These are phyloP conservation scores for Syngnathoides biaculeatus DNA, from an alignment of 2,113 vertebrate genomes.

Conservation along the genomic window DNA sequence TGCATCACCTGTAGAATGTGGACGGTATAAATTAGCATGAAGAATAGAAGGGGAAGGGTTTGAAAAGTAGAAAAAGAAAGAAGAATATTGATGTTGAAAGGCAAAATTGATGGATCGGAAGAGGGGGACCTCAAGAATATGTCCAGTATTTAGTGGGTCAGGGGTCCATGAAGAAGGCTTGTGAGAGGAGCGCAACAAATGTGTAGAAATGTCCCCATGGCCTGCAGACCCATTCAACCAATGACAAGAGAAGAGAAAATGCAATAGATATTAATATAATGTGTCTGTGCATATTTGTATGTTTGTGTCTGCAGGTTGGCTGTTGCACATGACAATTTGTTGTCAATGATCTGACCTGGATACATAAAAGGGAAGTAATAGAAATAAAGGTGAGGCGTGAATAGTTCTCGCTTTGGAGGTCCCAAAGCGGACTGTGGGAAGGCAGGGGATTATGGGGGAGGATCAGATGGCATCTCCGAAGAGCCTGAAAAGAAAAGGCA, in stretches of 20 bases:
- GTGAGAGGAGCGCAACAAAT: conserved; percentile 84
- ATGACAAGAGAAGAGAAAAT: conserved; percentile 78
- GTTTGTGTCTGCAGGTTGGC: too few relatives aligned
- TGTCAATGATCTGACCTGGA: too few relatives aligned
- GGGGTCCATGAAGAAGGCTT: conserved; percentile 82
- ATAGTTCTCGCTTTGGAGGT: conserved; percentile 89
- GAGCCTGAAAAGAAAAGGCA: conserved; percentile 2
- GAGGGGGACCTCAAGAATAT: too few relatives aligned
- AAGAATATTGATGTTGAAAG: background rate
- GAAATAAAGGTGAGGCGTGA: conserved; percentile 74
- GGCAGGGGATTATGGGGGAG: conserved; percentile 90
- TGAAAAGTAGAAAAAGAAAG: background rate
- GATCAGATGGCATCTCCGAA: conserved; percentile 86
- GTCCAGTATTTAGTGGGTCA: conserved; percentile 5
- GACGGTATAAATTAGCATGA: conserved; percentile 24
- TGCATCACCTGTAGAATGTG: conserved; percentile 37
- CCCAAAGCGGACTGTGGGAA: conserved; percentile 92
- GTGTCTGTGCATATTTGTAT: background rate
- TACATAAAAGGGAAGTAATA: too few relatives aligned
- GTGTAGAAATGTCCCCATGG: too few relatives aligned
- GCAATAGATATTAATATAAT: conserved; percentile 6
- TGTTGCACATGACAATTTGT: too few relatives aligned
- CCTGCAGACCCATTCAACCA: conserved; percentile 89
- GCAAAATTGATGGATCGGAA: too few relatives aligned
- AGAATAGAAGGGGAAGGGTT: too few relatives aligned